Base-by-base conservation (phyloP, 2,888 invertebrate species). In the Cheilosia impressa region DNA sequence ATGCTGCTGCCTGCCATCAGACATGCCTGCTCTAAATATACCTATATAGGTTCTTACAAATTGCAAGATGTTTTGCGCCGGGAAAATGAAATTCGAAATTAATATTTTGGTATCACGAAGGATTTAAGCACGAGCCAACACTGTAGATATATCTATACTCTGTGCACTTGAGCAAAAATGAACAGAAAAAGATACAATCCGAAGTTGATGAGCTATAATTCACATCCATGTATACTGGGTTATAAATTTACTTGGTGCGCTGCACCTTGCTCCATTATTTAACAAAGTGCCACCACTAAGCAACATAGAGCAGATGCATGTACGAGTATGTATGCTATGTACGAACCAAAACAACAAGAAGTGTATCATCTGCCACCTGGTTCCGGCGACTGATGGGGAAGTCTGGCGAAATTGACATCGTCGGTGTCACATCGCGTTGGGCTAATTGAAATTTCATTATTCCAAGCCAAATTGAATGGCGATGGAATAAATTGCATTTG, bases 21-120 rank as follows among this genome's bases (percentile, higher is more conserved):
- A 1, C 15, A 22, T 4, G 4, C 24, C 22, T 13, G 27, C 27
- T 27, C 27, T 27, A 1, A 27, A 27, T 13, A 22, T 22, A 27
- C 10, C 31, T 15, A n/a, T 53, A 45, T 31, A 31, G 9, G 31
- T 31, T 41, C 15, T 7, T 24, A 58, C 52, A 76, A 77, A 77
- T 83, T 83, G 82, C 77, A 72, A 73, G 45, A 69, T 45, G 17
- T 75, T 65, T 65, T 50, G 19, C 73, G 22, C 79, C 55, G 41
- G 52, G 45, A 13, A 80, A 85, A 85, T 85, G 47, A 76, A 71
- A 76, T 80, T 80, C 71, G 45, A 85, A 85, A 76, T 85, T 85
- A 80, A 80, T 72, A 72, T 76, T 72, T 73, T 53, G 24, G 57
- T 47, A 77, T 83, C 73, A 63, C 68, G 41, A 58, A 75, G 73